Percentiles rank a stretch among this genome's conserved stretches.
These are phyloP conservation scores for Drosophila pandora DNA, from an alignment of 1,140 invertebrate species.

Conservation along the genomic window DNA sequence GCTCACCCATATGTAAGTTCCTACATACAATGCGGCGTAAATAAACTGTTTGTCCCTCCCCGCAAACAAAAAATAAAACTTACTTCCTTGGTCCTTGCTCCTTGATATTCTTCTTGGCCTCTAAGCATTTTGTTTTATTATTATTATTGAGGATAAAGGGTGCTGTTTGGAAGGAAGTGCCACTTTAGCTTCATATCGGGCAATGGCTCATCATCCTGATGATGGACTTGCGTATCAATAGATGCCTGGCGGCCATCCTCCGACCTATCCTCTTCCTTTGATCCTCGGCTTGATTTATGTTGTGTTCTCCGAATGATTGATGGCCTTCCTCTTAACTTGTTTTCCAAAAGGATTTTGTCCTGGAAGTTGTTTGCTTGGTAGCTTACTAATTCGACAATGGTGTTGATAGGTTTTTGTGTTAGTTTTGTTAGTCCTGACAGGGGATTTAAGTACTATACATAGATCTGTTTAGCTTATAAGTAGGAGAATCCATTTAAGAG, in stretches of 20 bases:
- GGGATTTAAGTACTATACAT: not conserved
- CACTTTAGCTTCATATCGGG: constrained; percentile 49
- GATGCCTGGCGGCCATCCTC: constrained; percentile 23
- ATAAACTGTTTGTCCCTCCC: constrained; percentile 72
- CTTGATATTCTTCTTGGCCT: constrained; percentile 14
- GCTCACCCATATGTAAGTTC: constrained; percentile 75
- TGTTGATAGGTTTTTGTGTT: not conserved
- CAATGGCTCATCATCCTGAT: constrained; percentile 41
- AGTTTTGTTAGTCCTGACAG: not conserved
- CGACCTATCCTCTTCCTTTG: constrained; percentile 16
- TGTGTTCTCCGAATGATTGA: constrained; percentile 67
- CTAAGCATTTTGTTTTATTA: constrained; percentile 65
- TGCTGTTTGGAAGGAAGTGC: constrained; percentile 54
- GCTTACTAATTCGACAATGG: constrained; percentile 39
- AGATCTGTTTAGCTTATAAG: too few relatives aligned
- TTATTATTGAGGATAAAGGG: constrained; percentile 29
- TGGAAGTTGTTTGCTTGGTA: constrained; percentile 39
- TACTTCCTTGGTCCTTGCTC: constrained; percentile 18
- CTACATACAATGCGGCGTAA: constrained; percentile 83
- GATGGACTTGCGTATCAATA: constrained; percentile 40
- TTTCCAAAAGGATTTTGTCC: constrained; percentile 24
- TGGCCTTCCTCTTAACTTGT: constrained; percentile 45
- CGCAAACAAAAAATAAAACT: not conserved
- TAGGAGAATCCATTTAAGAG: too few relatives aligned
- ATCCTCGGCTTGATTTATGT: constrained; percentile 73